Percentiles rank a stretch among this genome's conserved stretches.
Evolutionary conservation across 1,140 invertebrate genomes (phyloP).

Genomic region (Anastatus disparis): DNA sequence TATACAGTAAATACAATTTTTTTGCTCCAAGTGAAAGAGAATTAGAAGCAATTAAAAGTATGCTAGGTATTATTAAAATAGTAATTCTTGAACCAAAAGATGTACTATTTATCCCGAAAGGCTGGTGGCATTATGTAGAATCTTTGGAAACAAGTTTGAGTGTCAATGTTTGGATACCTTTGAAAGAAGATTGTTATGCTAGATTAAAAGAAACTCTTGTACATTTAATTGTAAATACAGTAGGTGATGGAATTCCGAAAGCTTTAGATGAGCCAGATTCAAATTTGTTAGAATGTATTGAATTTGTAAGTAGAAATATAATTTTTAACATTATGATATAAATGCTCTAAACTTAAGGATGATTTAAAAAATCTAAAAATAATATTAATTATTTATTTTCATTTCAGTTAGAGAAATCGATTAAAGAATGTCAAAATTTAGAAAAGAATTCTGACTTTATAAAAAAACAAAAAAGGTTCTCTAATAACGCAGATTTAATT

Average conservation of each 20-base stretch:
- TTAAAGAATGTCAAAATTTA: constrained; percentile 47
- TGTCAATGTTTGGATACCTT: constrained; percentile 89
- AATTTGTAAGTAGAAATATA: constrained; percentile 55
- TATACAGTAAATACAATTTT: constrained; percentile 89
- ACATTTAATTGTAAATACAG: constrained; percentile 58
- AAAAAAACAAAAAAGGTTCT: constrained; percentile 32
- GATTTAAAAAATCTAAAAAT: too few species aligned
- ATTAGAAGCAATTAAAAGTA: constrained; percentile 46
- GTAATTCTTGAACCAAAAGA: constrained; percentile 84
- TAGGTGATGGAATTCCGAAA: constrained; percentile 49
- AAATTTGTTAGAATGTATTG: constrained; percentile 47
- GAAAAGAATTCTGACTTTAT: constrained; percentile 12
- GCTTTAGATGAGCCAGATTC: constrained; percentile 41
- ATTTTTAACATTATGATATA: too few species aligned
- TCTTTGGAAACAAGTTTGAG: constrained; percentile 79
- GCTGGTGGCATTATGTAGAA: constrained; percentile 98
- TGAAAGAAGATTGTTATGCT: constrained; percentile 67
- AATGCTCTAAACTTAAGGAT: too few species aligned
- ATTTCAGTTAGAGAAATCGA: constrained; percentile 50
- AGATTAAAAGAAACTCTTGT: constrained; percentile 63
- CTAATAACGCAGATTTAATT: constrained; percentile 17
- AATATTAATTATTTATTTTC: too few species aligned
- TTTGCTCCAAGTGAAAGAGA: constrained; percentile 69
- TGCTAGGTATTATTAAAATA: constrained; percentile 56
- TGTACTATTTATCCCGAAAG: constrained; percentile 86